Conservation (phyloP, 2,797 vertebrate genomes). For the Capromys pilorides region DNA sequence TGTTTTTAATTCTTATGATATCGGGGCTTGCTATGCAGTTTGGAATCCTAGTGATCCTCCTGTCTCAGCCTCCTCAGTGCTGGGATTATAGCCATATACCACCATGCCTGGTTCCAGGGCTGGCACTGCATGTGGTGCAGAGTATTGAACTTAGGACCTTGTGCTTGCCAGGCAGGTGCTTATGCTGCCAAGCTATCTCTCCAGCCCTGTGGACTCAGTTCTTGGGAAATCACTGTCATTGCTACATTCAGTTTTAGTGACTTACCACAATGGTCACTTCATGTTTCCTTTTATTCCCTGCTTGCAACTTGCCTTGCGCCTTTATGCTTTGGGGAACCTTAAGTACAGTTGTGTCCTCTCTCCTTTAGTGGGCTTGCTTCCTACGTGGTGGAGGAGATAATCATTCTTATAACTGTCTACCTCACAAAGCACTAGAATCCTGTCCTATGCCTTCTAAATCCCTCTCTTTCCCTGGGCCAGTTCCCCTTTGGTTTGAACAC, state of each 20-base stretch:
- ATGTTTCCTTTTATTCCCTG: neutral
- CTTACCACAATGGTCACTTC: neutral
- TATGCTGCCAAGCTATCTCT: too few relatives aligned
- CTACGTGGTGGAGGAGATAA: neutral
- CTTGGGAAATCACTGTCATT: neutral
- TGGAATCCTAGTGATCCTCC: too few relatives aligned
- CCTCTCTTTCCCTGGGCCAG: neutral
- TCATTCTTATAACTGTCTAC: neutral
- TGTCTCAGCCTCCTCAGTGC: too few relatives aligned
- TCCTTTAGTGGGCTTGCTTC: neutral
- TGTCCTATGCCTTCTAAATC: neutral
- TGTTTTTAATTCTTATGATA: too few relatives aligned
- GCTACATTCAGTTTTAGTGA: neutral
- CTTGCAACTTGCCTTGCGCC: neutral
- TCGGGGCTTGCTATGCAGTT: too few relatives aligned
- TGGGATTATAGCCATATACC: too few relatives aligned
- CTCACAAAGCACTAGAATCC: neutral
- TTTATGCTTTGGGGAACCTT: neutral
- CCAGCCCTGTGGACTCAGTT: neutral
- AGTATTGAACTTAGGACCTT: too few relatives aligned
- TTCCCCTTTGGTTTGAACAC: neutral
- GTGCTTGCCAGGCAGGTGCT: too few relatives aligned
- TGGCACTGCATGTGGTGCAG: too few relatives aligned
- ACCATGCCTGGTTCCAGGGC: too few relatives aligned
- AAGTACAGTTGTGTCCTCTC: neutral